Evolutionary conservation across 2,888 invertebrate genomes (phyloP), one percentile per base, ranked within the genome.

Genomic region (Lepidocyrtoides sp.): DNA sequence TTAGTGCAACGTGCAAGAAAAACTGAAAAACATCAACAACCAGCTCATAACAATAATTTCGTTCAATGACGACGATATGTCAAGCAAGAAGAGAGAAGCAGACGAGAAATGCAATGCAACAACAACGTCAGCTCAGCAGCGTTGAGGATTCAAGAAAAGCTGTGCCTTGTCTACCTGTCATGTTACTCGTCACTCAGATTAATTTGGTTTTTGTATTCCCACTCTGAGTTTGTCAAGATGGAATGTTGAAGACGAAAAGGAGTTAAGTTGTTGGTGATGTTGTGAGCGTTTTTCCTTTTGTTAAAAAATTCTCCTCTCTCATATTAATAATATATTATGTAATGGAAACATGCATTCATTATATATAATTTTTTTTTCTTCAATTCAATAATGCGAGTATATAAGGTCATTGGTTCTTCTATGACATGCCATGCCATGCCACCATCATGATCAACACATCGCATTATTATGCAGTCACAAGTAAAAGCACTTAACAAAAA

Each of bases 101-200:
- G 14, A 48, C 26, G 8, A 48, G 63, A 26, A 63, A 63, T 44
- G 29, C 29, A 75, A 44, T 23, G 32, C 29, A 32, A 32, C 17
- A 72, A n/a, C 41, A 48, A 32, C 29, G 20, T 63, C n/a, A 41
- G 10, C 60, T 32, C 2, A 36, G 44, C 23, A 7, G 41, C 63
- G 36, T 8, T 23, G 17, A 44, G 17, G 10, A 85, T 36, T 29
- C 26, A 81, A 48, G 26, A 69, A 89, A 82, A 83, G 60, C 32
- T 77, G 54, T 90, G 79, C 90, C 90, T 82, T 92, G 92, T 90
- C 90, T 91, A 81, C 72, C 86, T 91, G 91, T 91, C 92, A 91
- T 91, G 91, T 93, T 88, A 81, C 91, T 92, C 93, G 93, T 93
- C 93, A 92, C 92, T 93, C 91, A 91, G 92, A 93, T 93, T 93